A percentile compares a stretch with the other conserved stretches of the same genome.
phyloP scores from a whole-genome alignment of 2,888 invertebrate species.

The Drosophila neotestacea region DNA sequence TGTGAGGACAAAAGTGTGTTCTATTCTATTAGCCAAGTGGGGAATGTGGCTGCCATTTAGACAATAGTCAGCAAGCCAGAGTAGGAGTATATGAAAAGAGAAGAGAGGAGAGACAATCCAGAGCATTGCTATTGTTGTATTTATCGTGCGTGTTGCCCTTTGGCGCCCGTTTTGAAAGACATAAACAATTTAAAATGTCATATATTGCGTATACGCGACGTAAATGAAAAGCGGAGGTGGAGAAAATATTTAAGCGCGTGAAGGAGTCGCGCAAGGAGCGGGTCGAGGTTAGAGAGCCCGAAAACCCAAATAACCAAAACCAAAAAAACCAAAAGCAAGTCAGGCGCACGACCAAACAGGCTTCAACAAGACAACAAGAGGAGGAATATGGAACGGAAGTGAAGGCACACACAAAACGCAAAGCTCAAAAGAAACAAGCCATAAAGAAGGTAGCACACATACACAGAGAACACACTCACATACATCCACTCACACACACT shows the following conservation, averaged over 20 bases:
- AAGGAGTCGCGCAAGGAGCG: background rate
- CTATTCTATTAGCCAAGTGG: conserved; percentile 69
- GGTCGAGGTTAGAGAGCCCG: conserved; percentile 7
- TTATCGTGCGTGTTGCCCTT: conserved; percentile 48
- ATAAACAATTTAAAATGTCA: conserved; percentile 81
- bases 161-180: conserved; percentile 56
- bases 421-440: conserved; percentile 66
- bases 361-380: conserved; percentile 9
- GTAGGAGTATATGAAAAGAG: background rate
- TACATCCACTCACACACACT: conserved; percentile 18
- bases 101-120: conserved; percentile 1
- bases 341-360: conserved; percentile 17
- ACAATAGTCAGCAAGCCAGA: conserved; percentile 19
- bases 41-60: conserved; percentile 40
- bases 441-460: conserved; percentile 65
- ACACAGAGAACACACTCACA: conserved; percentile 28
- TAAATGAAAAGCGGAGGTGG: conserved; percentile 66
- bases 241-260: conserved; percentile 56
- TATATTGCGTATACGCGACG: conserved; percentile 74
- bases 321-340: conserved; percentile 21
- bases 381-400: conserved; percentile 38
- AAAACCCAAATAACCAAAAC: conserved; percentile 37
- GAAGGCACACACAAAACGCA: conserved; percentile 56
- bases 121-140: conserved; percentile 36
- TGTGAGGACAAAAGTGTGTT: conserved; percentile 30